A percentile compares a stretch with the other conserved stretches of the same genome.
phyloP scores from a whole-genome alignment of 1,140 invertebrate genomes.

The Hycleus cichorii region DNA sequence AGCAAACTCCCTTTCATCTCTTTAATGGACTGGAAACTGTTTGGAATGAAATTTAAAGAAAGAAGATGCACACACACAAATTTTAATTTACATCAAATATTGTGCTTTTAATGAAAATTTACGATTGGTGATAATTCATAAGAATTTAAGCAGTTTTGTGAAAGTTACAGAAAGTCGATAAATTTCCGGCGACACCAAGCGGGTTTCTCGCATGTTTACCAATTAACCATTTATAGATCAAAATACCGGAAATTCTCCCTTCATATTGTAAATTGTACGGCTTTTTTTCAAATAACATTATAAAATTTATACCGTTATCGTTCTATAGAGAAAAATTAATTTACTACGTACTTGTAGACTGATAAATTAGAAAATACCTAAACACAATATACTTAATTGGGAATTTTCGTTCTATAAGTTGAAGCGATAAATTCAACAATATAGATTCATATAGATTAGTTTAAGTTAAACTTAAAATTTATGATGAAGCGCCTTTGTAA shows the following conservation, averaged over 20 bases:
- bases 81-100: slow-evolving; percentile 15
- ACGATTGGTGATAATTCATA: slow-evolving; percentile 4
- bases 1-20: not conserved
- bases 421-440: too few species aligned
- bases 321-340: too few species aligned
- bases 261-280: too few species aligned
- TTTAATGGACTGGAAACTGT: slow-evolving; percentile 6
- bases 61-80: slow-evolving; percentile 6
- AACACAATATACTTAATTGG: not conserved
- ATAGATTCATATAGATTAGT: too few species aligned
- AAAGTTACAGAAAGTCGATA: not conserved
- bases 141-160: not conserved
- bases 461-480: not conserved
- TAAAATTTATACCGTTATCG: too few species aligned
- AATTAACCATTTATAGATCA: too few species aligned
- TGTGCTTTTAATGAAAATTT: slow-evolving; percentile 15
- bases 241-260: too few species aligned
- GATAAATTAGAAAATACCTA: not conserved
- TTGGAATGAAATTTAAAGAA: slow-evolving; percentile 10
- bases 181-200: too few species aligned
- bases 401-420: not conserved
- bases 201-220: too few species aligned
- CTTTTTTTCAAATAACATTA: too few species aligned
- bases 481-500: not conserved
- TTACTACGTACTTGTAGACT: not conserved